Base-by-base conservation (phyloP, 1,140 invertebrate genomes). In the Trichomalopsis sarcophagae region DNA sequence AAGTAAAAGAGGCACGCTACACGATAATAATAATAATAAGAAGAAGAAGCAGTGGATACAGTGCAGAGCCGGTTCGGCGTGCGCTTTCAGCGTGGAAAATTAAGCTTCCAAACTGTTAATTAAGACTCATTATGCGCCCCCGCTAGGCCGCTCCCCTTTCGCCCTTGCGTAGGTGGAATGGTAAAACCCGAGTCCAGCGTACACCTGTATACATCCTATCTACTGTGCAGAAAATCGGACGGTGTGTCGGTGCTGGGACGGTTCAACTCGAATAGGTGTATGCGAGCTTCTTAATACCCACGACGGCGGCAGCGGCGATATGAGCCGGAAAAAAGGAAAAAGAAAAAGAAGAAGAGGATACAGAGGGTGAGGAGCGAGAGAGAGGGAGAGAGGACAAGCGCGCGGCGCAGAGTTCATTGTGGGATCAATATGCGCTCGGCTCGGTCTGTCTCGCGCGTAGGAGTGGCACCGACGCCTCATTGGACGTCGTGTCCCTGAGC, bases 21-120 rank as follows among this genome's bases (percentile, higher is more conserved):
- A 27, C 27, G 1, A 83, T 40, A 17, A 21, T 2, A 14, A 77
- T 62, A 82, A 62, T 6, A 71, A 17, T 27, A 50, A 44, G 69
- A 73, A 82, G 81, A 69, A 81, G 79, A 23, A 69, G 66, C 47
- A 33, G 50, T 30, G 40, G 50, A 40, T 80, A 10, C 21, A 44
- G 44, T 66, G 23, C 76, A 50, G 79, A 44, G 50, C 66, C 44
- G 36, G 3, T 47, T 11, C 62, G 84, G 62, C 23, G 9, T 6
- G 69, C 36, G 84, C 73, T 86, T 76, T 87, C 75, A 76, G n/a
- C 77, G 40, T 10, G 27, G 87, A 89, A 92, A 93, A 93, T 92
- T 90, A 92, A 93, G 92, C 90, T 91, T 91, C 87, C 83, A 90
- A 92, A 92, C 92, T 93, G 92, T 93, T 93, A 93, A 93, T 93